These are phyloP conservation scores for Lacerta viridis DNA, from an alignment of 2,797 vertebrate species.

Conservation along the genomic window DNA sequence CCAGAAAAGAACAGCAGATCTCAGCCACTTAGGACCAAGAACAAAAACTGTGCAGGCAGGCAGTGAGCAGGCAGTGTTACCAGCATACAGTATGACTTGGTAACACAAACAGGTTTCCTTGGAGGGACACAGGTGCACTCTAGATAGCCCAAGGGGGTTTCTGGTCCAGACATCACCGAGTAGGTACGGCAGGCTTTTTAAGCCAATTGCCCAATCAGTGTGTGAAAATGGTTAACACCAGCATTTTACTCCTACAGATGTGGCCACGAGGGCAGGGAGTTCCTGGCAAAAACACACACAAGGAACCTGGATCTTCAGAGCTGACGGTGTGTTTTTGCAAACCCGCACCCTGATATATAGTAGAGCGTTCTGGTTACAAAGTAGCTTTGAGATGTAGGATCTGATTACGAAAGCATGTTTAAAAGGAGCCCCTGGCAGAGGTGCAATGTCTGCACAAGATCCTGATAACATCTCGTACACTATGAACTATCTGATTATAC, in stretches of 20 bases:
- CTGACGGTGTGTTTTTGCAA: neutral
- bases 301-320: neutral
- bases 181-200: neutral
- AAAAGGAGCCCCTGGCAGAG: constrained; percentile 1
- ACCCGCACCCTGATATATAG: neutral
- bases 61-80: too few species aligned
- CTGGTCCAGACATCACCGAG: too few species aligned
- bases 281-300: neutral
- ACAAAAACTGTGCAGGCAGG: neutral
- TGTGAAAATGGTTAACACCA: neutral
- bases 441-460: neutral
- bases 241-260: neutral
- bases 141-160: neutral
- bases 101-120: neutral
- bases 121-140: neutral
- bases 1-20: neutral
- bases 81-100: neutral
- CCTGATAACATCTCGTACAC: neutral
- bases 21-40: neutral
- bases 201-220: neutral
- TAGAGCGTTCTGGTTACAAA: neutral
- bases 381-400: neutral
- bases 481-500: neutral
- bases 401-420: neutral
- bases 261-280: neutral